Evolutionary conservation across 2,888 invertebrate species (phyloP), one percentile per base, ranked within the genome.

Genomic region (Empis livida): DNA sequence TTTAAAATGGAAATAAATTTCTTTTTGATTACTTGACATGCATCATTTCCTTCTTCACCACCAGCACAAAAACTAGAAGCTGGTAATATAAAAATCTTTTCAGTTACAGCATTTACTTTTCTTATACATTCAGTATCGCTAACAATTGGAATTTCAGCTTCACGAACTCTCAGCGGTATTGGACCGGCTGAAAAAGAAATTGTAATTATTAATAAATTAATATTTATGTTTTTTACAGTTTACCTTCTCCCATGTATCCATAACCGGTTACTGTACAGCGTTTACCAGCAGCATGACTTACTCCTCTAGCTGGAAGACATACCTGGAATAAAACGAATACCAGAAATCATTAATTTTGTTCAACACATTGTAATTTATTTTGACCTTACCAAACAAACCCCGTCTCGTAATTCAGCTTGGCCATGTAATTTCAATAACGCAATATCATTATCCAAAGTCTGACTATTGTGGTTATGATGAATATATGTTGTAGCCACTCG

Each of bases 21-120:
- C n/a, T n/a, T n/a, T n/a, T n/a, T n/a, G n/a, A n/a, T n/a, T 67
- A 86, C 87, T 79, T 92, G 92, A 60, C 92, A 92, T 13, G 93
- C 92, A 64, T 93, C 93, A 61, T 91, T 90, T 44, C 90, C 91
- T 60, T 85, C 82, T 67, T 92, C 91, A 1, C 92, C 93, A 5
- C 93, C 93, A 1, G 92, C 93, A 67, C 93, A 93, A 73, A 93
- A 93, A 63, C 91, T 91, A 61, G 89, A 89, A 3, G 91, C 90
- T 8, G 93, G 93, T 55, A 93, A 70, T 53, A 92, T 91, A 71
- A 93, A 93, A 59, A 91, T 88, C 71, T 93, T 93, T 71, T 93
- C 92, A 0, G 93, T 93, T 45, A 93, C 93, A 0, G 91, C 89
- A 63, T 93, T 93, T 30, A 93, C 90, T 68, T 93, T 92, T 41